Evolutionary conservation across 2,888 invertebrate species (phyloP), one percentile per base, ranked within the genome.

Genomic region (Erebia ligea): DNA sequence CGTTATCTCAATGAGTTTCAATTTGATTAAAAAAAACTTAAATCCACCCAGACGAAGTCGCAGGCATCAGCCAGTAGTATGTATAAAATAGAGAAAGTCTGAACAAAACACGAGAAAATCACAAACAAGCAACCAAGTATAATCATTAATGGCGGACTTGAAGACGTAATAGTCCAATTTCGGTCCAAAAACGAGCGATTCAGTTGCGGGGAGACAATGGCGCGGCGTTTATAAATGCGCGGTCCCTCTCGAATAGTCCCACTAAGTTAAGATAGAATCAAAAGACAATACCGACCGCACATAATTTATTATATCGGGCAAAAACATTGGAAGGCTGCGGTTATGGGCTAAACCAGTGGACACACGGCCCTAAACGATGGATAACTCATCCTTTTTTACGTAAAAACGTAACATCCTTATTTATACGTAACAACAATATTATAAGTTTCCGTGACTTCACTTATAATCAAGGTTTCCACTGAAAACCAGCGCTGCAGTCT

Each of bases 241-340:
- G 78, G 79, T 81, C 80, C 78, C 78, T 70, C 76, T 78, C 78
- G 80, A 84, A 83, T 80, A 81, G 82, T 82, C 81, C 84, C 81
- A 80, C 84, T 78, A 82, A 86, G 83, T 84, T 81, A 79, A 86
- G 90, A 90, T 90, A 90, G 73, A 82, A 88, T 90, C 88, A 79
- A 72, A 80, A 86, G 88, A 91, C 90, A 90, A 90, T 90, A 88
- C 88, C 81, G 82, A 79, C 82, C 84, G 84, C 84, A 84, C 83
- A 84, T 88, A 89, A 90, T 90, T 90, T 90, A 90, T 90, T 89
- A 87, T 84, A 84, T 83, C 84, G 81, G 78, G 83, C 87, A 87
- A 89, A 89, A 89, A 88, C 86, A 80, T 81, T 75, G 81, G 79
- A 68, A 78, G 79, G 78, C 73, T 77, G 81, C 78, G 79, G 76